A percentile compares a stretch with the other conserved stretches of the same genome.
Conservation (phyloP, 2,797 vertebrate species). For the Streptopelia turtur region DNA sequence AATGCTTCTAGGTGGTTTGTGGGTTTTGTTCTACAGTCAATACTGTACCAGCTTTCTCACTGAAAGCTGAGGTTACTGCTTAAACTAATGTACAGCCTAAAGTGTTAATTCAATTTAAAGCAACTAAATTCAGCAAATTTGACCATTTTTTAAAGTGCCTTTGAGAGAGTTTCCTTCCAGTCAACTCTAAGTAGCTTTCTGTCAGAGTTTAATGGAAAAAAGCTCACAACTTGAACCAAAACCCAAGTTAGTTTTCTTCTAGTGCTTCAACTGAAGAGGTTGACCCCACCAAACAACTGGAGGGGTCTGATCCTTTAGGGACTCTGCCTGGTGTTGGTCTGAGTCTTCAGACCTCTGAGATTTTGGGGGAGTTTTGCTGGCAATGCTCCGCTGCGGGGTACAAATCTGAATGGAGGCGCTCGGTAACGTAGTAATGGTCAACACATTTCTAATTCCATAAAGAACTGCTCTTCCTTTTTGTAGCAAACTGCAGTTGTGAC, state of each 20-base stretch:
- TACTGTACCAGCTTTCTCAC: neutral
- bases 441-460: slow-evolving; percentile 23
- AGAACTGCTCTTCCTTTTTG: slow-evolving; percentile 18
- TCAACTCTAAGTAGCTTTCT: slow-evolving; percentile 25
- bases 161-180: slow-evolving; percentile 44
- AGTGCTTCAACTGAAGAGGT: neutral
- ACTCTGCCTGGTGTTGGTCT: neutral
- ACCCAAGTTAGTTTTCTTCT: neutral
- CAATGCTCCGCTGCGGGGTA: neutral
- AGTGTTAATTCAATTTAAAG: neutral
- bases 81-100: neutral
- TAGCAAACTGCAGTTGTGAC: slow-evolving; percentile 33
- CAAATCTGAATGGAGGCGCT: neutral
- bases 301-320: neutral
- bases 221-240: slow-evolving; percentile 26
- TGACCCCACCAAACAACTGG: neutral
- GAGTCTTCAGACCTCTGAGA: neutral
- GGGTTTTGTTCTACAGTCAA: neutral
- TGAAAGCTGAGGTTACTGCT: neutral
- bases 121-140: neutral
- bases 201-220: slow-evolving; percentile 11
- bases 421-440: neutral
- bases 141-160: slow-evolving; percentile 63
- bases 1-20: neutral
- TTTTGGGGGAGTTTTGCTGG: slow-evolving; percentile 5